These are phyloP conservation scores for Galago senegalensis DNA, from an alignment of 2,797 vertebrate species.

Conservation along the genomic window DNA sequence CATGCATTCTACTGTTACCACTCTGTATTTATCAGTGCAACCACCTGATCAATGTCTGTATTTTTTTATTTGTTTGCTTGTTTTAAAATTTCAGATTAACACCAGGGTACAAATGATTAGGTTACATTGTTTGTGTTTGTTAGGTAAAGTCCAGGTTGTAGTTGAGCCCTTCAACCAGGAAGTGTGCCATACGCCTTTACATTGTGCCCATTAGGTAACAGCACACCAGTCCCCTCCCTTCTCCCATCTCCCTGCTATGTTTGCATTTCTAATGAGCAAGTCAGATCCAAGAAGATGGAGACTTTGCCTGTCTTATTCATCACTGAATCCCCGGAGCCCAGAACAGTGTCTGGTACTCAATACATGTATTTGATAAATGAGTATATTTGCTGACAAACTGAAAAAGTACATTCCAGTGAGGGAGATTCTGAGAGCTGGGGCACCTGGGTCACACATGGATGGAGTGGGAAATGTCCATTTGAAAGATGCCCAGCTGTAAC, in stretches of 20 bases:
- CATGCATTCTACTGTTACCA: background rate
- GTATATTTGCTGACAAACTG: background rate
- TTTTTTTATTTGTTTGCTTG: background rate
- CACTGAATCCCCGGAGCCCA: background rate
- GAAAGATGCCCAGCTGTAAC: background rate
- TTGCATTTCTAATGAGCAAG: background rate
- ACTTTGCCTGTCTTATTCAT: background rate
- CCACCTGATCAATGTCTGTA: background rate
- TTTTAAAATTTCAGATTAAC: no score
- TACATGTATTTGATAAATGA: background rate
- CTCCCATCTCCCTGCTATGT: no score
- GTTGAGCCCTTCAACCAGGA: no score
- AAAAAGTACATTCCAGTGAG: background rate
- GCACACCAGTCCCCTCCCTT: no score
- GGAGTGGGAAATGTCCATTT: background rate
- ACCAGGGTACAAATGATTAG: no score
- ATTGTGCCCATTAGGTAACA: no score
- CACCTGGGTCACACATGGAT: background rate
- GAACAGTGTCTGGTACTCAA: background rate
- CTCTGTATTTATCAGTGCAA: background rate
- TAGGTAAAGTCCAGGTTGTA: no score
- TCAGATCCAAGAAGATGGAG: background rate
- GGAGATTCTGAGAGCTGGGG: background rate
- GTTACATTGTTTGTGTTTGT: no score
- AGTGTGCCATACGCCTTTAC: no score